Conservation (phyloP, 2,797 vertebrate species). For the Alca torda region DNA sequence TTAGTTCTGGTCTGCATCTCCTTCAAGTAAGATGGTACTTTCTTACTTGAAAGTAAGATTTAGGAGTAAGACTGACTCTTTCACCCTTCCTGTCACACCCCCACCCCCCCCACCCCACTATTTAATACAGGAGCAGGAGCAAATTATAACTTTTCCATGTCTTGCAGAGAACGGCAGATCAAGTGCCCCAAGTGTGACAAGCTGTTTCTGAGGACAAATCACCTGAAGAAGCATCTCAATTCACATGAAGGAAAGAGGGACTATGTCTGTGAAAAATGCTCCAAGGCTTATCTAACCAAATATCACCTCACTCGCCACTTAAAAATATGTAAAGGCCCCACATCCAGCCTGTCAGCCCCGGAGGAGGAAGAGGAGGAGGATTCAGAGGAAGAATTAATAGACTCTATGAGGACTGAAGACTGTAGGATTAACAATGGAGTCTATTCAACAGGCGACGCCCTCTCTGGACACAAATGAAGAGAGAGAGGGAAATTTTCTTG, state of each 20-base stretch:
- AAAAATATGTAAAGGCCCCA: slow-evolving; percentile 97
- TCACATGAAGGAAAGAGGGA: slow-evolving; percentile 95
- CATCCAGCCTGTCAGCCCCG: slow-evolving; percentile 72
- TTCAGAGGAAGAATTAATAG: slow-evolving; percentile 77
- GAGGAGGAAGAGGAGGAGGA: slow-evolving; percentile 82
- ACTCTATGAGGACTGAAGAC: slow-evolving; percentile 69
- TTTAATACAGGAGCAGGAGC: background rate
- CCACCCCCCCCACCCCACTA: background rate
- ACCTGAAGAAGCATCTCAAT: slow-evolving; percentile 97
- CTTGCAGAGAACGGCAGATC: slow-evolving; percentile 88
- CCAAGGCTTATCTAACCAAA: slow-evolving; percentile 96
- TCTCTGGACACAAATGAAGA: slow-evolving; percentile 67
- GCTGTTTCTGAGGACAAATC: slow-evolving; percentile 92
- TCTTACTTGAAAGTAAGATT: background rate
- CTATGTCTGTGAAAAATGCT: slow-evolving; percentile 97
- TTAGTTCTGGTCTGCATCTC: background rate
- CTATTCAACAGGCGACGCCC: slow-evolving; percentile 65
- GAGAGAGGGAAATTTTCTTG: background rate
- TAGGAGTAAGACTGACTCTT: background rate
- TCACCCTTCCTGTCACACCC: background rate
- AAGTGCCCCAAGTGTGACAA: slow-evolving; percentile 97
- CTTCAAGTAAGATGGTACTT: background rate
- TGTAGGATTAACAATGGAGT: slow-evolving; percentile 65
- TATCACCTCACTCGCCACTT: slow-evolving; percentile 98
- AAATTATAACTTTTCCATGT: background rate